Base-by-base conservation (phyloP, 2,888 invertebrate species). In the Tetragonisca angustula region DNA sequence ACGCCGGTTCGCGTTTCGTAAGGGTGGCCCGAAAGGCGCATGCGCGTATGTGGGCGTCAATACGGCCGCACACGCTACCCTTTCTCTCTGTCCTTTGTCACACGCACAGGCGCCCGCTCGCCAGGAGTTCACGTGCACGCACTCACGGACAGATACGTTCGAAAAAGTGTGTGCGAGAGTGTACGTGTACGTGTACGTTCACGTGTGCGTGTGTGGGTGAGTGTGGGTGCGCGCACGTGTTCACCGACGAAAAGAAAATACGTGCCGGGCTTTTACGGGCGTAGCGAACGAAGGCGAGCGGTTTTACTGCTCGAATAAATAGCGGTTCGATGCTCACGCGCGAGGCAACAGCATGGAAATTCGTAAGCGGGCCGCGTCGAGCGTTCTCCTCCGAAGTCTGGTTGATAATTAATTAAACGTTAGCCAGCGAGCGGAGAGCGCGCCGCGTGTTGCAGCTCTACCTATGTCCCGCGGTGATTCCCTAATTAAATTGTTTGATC, bases 1-100 rank as follows among this genome's bases (percentile, higher is more conserved):
- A 74, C 67, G 78, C 85, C 83, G 6, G 43, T 43, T 43, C 43
- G 71, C 59, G 85, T 87, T 73, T 76, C 86, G 86, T 71, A 85
- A 86, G 86, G 87, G 89, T 85, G 88, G 86, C 83, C 6, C 68
- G 4, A 32, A 68, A 19, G 64, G 93, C 94, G 94, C 94, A 92
- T 93, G 94, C 94, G 93, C 90, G 43, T 84, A 85, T 89, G 89
- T 89, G 91, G 92, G 92, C 94, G 94, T 94, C 94, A 94, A 94
- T 94, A 94, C 94, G 91, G 80, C 90, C 89, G 90, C 89, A 89
- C 90, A 89, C 90, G 90, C 92, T 90, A 93, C 92, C 92, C 92
- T 93, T 92, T 91, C 91, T 87, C 89, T 87, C 89, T 89, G 83
- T 90, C 89, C 90, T 90, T 90, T 91, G 92, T 91, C 85, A 88